These are phyloP conservation scores for Heptascelio sp. DNA, from an alignment of 2,888 invertebrate species.

Conservation along the genomic window DNA sequence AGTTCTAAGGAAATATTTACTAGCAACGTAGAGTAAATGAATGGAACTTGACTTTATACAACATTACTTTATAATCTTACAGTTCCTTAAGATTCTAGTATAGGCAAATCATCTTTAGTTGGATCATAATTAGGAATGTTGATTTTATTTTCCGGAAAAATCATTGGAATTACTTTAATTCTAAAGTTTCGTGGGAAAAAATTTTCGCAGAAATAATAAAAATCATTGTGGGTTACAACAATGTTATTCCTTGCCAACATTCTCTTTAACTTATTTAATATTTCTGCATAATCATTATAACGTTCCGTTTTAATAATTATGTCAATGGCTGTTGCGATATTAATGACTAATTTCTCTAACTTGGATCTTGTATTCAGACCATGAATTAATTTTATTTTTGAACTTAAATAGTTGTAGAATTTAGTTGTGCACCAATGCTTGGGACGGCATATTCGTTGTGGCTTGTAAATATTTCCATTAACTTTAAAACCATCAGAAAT, in stretches of 20 bases:
- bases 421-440: constrained; percentile 79
- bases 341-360: constrained; percentile 74
- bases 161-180: constrained; percentile 79
- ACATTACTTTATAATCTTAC: too few species aligned
- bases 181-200: constrained; percentile 80
- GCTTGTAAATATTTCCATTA: constrained; percentile 79
- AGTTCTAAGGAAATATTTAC: too few species aligned
- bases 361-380: constrained; percentile 70
- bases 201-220: constrained; percentile 79
- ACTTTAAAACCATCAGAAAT: constrained; percentile 60
- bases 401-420: constrained; percentile 79
- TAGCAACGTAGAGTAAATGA: too few species aligned
- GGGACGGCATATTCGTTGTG: constrained; percentile 77
- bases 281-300: constrained; percentile 74
- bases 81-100: constrained; percentile 28
- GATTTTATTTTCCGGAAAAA: constrained; percentile 77
- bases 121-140: constrained; percentile 78
- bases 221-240: constrained; percentile 77
- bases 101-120: not conserved
- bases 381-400: constrained; percentile 77
- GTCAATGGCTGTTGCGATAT: constrained; percentile 73
- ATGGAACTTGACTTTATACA: too few species aligned
- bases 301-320: constrained; percentile 73
- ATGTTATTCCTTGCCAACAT: constrained; percentile 79
- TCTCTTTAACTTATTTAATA: constrained; percentile 76